phyloP scores from a whole-genome alignment of 2,113 vertebrate species.

The Sceloporus undulatus region DNA sequence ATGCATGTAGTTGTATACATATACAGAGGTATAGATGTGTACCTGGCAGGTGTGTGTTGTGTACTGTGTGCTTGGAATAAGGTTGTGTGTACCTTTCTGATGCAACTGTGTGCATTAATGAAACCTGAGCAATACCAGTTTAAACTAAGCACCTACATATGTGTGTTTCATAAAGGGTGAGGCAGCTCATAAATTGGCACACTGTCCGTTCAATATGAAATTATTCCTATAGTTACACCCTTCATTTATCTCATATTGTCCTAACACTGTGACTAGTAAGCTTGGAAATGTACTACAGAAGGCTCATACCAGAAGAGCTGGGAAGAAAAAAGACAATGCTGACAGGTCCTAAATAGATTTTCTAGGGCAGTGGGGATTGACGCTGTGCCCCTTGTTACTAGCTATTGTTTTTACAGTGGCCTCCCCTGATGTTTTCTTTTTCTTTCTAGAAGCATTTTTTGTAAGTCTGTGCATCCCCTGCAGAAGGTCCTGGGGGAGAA shows the following conservation, averaged over 20 bases:
- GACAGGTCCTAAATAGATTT: neutral
- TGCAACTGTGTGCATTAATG: neutral
- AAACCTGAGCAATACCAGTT: neutral
- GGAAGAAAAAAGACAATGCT: neutral
- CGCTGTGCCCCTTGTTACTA: neutral
- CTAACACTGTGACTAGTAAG: neutral
- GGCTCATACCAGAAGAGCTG: neutral
- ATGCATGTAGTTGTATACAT: neutral
- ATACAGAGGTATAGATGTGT: neutral
- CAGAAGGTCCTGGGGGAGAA: neutral
- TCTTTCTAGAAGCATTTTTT: no score
- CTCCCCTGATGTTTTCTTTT: no score
- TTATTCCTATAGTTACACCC: neutral
- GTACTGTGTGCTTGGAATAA: neutral
- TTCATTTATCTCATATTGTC: constrained; percentile 6
- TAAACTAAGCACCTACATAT: constrained; percentile 1
- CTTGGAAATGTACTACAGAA: neutral
- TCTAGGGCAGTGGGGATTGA: neutral
- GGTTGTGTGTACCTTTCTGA: neutral
- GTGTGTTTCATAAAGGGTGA: constrained; percentile 3
- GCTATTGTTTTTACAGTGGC: neutral
- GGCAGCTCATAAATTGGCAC: neutral
- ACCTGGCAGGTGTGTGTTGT: neutral
- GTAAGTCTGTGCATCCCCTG: neutral
- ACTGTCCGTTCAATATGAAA: neutral